Base-by-base conservation (phyloP, 2,888 invertebrate genomes). In the Chymomyza fuscimana region DNA sequence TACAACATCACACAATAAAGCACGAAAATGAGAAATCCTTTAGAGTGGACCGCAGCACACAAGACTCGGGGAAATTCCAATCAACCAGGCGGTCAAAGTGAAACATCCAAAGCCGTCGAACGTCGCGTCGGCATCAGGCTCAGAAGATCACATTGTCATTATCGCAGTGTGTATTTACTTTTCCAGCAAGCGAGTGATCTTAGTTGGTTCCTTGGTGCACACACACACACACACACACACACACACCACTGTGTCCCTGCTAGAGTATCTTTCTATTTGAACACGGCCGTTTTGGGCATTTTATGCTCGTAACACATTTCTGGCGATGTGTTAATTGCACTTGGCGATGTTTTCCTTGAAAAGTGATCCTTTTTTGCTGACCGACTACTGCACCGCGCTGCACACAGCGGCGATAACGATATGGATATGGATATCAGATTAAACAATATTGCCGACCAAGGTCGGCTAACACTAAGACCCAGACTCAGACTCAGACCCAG, bases 321-420 rank as follows among this genome's bases (percentile, higher is more conserved):
- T 59, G 10, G 63, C 68, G 69, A 86, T 82, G 86, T 86, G 86
- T 88, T 88, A 86, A 86, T 86, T 86, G 87, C 78, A 87, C 85
- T 81, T 82, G 87, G 82, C 85, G 67, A 81, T 87, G 86, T 88
- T 86, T 86, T 87, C 76, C 88, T 85, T 87, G 86, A 79, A 85
- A 86, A 86, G 67, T 85, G 88, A 86, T 86, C 85, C 88, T 86
- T 87, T 32, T 88, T 85, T 76, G 74, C 67, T 59, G 59, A 62
- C 50, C 19, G 63, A 74, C 79, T 78, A 76, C 76, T 76, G 69
- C 76, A 76, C 69, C 70, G 70, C 70, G 63, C 52, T 15, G 29
- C 62, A 40, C 62, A 40, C 6, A 58, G 58, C 70, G 36, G 72
- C 75, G 80, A 80, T 80, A 80, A 80, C 82, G 80, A 78, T 70